Base-by-base conservation (phyloP, 2,113 vertebrate genomes). In the Chascanopsetta lugubris region DNA sequence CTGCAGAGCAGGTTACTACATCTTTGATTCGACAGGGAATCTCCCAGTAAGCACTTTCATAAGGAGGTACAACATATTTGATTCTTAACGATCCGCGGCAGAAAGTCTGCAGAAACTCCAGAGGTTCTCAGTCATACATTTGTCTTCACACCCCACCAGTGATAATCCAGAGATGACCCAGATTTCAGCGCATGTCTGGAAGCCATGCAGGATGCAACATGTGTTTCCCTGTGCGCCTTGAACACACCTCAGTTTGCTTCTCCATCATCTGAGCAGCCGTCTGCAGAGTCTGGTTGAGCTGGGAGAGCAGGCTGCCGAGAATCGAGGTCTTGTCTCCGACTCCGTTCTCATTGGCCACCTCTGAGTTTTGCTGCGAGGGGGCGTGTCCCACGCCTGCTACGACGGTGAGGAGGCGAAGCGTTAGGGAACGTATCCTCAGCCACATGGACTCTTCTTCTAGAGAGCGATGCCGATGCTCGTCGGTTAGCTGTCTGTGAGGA, bases 361-460 rank as follows among this genome's bases (percentile, higher is more conserved):
- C 93, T 0, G 95, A 97, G 92, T 98, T 97, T 57, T 93, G 94
- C 18, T 92, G 88, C 32, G 94, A 90, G 9, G 91, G 54, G 0
- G 90, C 9, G 80, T 94, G 95, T 53, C 89, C 91, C 1, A 93
- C 89, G 3, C 79, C 73, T 0, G 95, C 90, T 67, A 99, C 65
- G 0, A 92, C 90, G 36, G 95, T 93, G 38, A 97, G 87, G 61
- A 99, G 86, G 83, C 97, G 94, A 34, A 99, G 73, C 0, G 94
- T 98, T 22, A 99, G 85, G 6, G 96, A 98, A 1, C 97, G 95
- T 61, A 98, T 92, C 83, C 88, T 92, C 76, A 99, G 70, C 97
- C 97, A 99, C 51, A 94, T 68, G 0, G 90, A 89, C 72, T 99
- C 97, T 43, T 99, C 97, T 71, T 98, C 95, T 42, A 98, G 75